Conservation (phyloP, 2,888 invertebrate genomes). For the Unio delphinus region DNA sequence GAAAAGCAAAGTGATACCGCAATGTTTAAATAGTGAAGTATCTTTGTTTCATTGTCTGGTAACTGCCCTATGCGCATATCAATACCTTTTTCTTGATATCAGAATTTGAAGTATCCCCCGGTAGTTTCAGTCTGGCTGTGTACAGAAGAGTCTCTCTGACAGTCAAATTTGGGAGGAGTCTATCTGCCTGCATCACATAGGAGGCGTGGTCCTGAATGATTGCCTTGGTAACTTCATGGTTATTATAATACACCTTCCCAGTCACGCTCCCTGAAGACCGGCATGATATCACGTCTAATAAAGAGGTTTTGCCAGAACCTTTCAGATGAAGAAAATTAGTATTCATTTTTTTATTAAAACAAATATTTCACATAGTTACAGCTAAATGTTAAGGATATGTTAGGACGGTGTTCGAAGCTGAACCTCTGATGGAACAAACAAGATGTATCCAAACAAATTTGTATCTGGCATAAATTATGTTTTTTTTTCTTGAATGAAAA, state of each 20-base stretch:
- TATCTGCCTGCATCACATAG: conserved; percentile 88
- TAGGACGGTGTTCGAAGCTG: too few relatives aligned
- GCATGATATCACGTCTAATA: conserved; percentile 86
- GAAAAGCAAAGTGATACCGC: too few relatives aligned
- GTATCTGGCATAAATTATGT: too few relatives aligned
- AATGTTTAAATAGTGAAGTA: too few relatives aligned
- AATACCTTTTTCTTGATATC: conserved; percentile 31
- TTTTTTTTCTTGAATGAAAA: too few relatives aligned
- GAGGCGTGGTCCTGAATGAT: conserved; percentile 88
- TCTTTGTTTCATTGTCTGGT: too few relatives aligned
- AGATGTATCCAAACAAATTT: too few relatives aligned
- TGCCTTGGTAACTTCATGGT: conserved; percentile 69
- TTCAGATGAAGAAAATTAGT: not conserved
- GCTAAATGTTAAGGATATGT: too few relatives aligned
- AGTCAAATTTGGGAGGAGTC: conserved; percentile 87
- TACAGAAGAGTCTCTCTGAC: conserved; percentile 80
- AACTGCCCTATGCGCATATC: not conserved
- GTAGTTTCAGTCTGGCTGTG: conserved; percentile 60
- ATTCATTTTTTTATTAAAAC: not conserved
- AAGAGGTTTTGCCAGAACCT: conserved; percentile 78
- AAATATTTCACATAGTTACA: too few relatives aligned
- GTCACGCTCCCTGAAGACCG: conserved; percentile 71
- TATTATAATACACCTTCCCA: conserved; percentile 25
- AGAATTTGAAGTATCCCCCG: conserved; percentile 3
- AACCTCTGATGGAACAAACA: too few relatives aligned